Conservation (phyloP, 2,113 vertebrate species). For the Labrus mixtus region DNA sequence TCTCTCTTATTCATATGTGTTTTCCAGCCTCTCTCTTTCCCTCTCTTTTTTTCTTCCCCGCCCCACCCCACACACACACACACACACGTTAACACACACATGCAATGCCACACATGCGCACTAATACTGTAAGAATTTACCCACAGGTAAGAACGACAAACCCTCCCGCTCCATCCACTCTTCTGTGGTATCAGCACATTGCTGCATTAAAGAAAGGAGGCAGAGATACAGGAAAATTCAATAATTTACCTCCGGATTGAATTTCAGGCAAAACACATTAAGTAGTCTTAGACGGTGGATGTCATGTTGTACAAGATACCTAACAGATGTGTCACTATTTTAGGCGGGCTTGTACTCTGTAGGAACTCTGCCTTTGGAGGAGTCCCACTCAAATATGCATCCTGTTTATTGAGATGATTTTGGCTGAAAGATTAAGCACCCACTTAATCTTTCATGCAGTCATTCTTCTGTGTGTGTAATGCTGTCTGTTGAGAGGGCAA, state of each 20-base stretch:
- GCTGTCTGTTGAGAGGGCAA: too few relatives aligned
- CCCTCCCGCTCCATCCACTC: constrained; percentile 47
- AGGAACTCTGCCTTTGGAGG: constrained; percentile 31
- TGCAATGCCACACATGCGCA: constrained; percentile 19
- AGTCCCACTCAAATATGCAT: constrained; percentile 30
- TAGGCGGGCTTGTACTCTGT: constrained; percentile 24
- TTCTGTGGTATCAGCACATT: constrained; percentile 70
- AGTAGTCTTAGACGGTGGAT: constrained; percentile 25
- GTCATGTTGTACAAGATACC: constrained; percentile 50
- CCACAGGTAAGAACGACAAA: constrained; percentile 60
- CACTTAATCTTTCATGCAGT: constrained; percentile 45
- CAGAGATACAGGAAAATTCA: constrained; percentile 48
- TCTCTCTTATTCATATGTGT: constrained; percentile 59
- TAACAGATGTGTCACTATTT: constrained; percentile 43
- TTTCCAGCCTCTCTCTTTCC: constrained; percentile 32
- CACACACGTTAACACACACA: constrained; percentile 19
- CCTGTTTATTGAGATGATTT: constrained; percentile 49
- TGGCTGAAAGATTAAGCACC: constrained; percentile 34
- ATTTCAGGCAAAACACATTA: constrained; percentile 49
- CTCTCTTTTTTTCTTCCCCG: not conserved
- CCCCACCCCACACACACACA: constrained; percentile 34
- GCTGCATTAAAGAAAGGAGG: constrained; percentile 54
- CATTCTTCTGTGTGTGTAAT: not conserved
- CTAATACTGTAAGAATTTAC: constrained; percentile 49
- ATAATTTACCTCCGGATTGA: constrained; percentile 55